A percentile compares a stretch with the other conserved stretches of the same genome.
phyloP scores from a whole-genome alignment of 2,888 invertebrate genomes.

The Amphipoea oculea region DNA sequence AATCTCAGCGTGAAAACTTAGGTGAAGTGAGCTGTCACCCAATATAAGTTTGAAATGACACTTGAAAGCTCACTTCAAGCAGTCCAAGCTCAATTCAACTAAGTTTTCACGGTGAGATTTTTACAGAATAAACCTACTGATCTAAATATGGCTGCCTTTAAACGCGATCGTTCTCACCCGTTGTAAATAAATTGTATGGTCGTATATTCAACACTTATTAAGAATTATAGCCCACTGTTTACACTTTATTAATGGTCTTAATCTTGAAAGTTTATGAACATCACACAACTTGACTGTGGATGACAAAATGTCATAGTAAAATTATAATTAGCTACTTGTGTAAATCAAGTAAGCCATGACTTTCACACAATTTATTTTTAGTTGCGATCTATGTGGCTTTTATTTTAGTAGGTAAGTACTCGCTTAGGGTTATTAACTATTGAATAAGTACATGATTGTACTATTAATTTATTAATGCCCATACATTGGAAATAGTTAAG shows the following conservation, averaged over 20 bases:
- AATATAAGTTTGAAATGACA: not conserved
- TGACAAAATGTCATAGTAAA: not conserved
- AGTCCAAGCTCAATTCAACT: not conserved
- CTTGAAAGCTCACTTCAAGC: not conserved
- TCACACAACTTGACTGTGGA: not conserved
- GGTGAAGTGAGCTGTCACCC: not conserved
- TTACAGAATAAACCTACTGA: not conserved
- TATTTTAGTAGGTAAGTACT: not conserved
- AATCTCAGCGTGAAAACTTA: not conserved
- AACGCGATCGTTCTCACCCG: constrained; percentile 12
- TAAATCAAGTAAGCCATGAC: constrained; percentile 49
- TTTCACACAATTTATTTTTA: not conserved
- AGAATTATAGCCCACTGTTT: not conserved
- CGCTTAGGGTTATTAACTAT: not conserved
- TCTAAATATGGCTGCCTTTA: not conserved
- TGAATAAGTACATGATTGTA: not conserved
- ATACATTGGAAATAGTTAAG: not conserved
- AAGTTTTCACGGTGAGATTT: not conserved
- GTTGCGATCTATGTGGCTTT: constrained; percentile 9
- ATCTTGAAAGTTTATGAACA: constrained; percentile 5
- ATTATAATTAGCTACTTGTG: not conserved
- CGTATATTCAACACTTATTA: not conserved
- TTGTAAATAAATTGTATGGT: not conserved
- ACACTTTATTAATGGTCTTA: not conserved
- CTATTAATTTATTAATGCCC: not conserved